Conservation (phyloP, 2,888 invertebrate species). For the Polietes domitor region DNA sequence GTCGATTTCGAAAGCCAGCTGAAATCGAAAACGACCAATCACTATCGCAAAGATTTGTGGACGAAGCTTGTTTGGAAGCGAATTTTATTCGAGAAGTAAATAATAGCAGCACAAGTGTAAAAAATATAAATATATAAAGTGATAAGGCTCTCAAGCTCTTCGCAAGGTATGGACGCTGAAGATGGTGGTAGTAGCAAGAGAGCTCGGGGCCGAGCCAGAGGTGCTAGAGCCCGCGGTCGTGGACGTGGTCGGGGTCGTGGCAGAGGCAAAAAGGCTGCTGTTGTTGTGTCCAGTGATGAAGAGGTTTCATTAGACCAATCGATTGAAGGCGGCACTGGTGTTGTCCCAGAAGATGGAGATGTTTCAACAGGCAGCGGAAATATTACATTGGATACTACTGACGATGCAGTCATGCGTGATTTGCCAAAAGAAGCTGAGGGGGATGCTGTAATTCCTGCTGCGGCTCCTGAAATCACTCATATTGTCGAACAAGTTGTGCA, state of each 20-base stretch:
- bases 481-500: conserved; percentile 59
- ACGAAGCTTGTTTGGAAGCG: conserved; percentile 35
- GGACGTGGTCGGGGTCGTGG: conserved; percentile 91
- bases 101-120: no score
- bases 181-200: conserved; percentile 73
- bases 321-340: conserved; percentile 66
- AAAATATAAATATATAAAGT: no score
- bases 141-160: not conserved
- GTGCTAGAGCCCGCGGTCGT: conserved; percentile 85
- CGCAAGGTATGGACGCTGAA: conserved; percentile 68
- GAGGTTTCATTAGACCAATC: conserved; percentile 82
- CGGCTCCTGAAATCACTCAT: conserved; percentile 24
- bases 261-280: conserved; percentile 87
- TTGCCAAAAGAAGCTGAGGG: conserved; percentile 75
- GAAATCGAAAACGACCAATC: no score
- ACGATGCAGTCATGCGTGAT: conserved; percentile 73
- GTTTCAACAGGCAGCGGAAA: conserved; percentile 71
- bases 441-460: conserved; percentile 60
- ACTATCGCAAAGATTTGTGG: no score
- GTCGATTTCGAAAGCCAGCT: no score
- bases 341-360: conserved; percentile 79
- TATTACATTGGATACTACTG: conserved; percentile 65
- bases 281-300: conserved; percentile 85
- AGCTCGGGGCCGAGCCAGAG: conserved; percentile 79
- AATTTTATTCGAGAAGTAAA: no score